Conservation (phyloP, 2,113 vertebrate species). For the Castor canadensis region DNA sequence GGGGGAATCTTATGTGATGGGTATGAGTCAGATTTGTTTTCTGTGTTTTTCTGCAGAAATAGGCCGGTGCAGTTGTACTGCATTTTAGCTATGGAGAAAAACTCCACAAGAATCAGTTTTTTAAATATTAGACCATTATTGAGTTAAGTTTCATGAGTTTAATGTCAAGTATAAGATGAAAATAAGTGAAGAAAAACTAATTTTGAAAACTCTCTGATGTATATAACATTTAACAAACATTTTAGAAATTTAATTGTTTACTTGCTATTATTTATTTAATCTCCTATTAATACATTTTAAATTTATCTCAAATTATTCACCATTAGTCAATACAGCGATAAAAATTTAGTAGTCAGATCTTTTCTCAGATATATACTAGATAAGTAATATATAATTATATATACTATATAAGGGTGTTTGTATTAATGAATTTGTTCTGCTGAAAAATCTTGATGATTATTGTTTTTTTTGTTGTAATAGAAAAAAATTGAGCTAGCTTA, state of each 20-base stretch:
- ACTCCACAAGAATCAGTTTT: not conserved
- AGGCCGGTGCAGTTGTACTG: not conserved
- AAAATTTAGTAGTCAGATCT: slow-evolving; percentile 27
- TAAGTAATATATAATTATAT: too few relatives aligned
- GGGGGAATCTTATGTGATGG: not conserved
- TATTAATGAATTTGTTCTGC: not conserved
- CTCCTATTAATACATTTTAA: not conserved
- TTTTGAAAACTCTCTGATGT: not conserved
- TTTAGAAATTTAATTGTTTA: not conserved
- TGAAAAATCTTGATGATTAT: slow-evolving; percentile 3
- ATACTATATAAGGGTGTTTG: not conserved
- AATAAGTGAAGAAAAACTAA: not conserved
- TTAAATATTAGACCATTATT: slow-evolving; percentile 6
- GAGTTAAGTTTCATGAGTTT: not conserved
- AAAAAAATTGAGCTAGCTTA: not conserved
- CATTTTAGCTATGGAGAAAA: slow-evolving; percentile 30
- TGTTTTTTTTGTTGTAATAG: not conserved
- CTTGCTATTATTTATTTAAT: not conserved
- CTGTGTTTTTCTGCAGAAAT: slow-evolving; percentile 24
- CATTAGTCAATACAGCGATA: not conserved
- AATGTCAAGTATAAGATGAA: not conserved
- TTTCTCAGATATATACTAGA: not conserved
- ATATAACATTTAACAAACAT: not conserved
- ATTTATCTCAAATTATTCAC: not conserved
- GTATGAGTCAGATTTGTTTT: slow-evolving; percentile 49